Evolutionary conservation across 2,888 invertebrate species (phyloP).

Genomic region (Cylloceria caligata): DNA sequence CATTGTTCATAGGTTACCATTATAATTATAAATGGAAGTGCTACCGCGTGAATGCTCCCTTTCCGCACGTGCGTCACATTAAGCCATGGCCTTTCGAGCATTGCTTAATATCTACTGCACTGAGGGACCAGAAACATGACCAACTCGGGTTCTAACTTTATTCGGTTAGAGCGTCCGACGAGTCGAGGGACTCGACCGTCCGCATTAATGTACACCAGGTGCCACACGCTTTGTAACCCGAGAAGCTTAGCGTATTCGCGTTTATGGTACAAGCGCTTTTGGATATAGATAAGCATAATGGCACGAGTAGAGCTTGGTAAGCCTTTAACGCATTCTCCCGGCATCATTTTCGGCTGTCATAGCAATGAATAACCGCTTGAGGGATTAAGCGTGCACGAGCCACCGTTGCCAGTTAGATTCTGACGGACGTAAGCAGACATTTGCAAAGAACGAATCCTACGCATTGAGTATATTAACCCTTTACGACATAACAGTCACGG

Average conservation of each 20-base stretch:
- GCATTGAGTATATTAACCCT: background rate
- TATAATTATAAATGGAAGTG: background rate
- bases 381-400: background rate
- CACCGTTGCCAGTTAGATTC: background rate
- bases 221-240: slow-evolving; percentile 17
- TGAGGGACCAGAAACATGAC: slow-evolving; percentile 15
- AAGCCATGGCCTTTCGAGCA: slow-evolving; percentile 24
- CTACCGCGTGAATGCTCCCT: background rate
- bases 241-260: slow-evolving; percentile 11
- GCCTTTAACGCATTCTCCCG: background rate
- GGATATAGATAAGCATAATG: slow-evolving; percentile 11
- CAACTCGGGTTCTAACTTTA: slow-evolving; percentile 43
- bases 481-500: background rate
- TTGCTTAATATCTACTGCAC: slow-evolving; percentile 25
- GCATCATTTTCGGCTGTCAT: background rate
- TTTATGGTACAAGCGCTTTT: slow-evolving; percentile 12
- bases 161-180: slow-evolving; percentile 22
- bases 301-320: slow-evolving; percentile 1
- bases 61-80: background rate
- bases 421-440: background rate
- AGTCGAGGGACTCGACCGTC: slow-evolving; percentile 39
- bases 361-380: slow-evolving; percentile 20
- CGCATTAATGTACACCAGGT: slow-evolving; percentile 43
- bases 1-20: no score
- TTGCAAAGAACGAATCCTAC: background rate